Evolutionary conservation across 1,140 invertebrate genomes (phyloP).

Genomic region (Oscheius sp.): DNA sequence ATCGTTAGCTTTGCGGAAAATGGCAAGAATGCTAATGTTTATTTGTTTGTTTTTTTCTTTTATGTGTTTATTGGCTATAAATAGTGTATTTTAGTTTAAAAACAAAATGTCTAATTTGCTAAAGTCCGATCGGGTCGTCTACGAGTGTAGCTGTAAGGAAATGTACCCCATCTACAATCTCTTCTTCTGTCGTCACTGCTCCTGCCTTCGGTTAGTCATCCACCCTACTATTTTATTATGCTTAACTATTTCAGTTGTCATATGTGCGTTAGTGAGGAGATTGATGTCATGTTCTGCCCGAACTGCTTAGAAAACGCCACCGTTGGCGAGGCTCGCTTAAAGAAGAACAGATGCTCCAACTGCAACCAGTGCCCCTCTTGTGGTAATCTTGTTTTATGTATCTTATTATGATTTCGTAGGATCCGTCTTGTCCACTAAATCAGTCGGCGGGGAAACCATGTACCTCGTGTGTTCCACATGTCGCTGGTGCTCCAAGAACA

Average conservation of each 20-base stretch:
- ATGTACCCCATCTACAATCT: neutral
- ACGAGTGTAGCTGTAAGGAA: neutral
- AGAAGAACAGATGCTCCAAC: neutral
- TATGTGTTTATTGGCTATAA: too few species aligned
- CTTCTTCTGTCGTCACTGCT: neutral
- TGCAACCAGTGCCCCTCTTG: neutral
- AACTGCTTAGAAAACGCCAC: neutral
- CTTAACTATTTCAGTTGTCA: neutral
- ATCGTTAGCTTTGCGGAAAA: too few species aligned
- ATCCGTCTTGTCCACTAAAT: neutral
- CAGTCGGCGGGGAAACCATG: neutral
- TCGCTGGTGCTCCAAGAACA: neutral
- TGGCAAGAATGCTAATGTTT: too few species aligned
- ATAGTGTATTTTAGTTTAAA: neutral
- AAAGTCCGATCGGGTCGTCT: neutral
- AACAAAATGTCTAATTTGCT: neutral
- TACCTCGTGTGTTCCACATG: neutral
- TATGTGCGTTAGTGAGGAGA: neutral
- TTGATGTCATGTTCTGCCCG: neutral
- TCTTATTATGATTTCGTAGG: neutral
- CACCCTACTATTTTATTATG: neutral
- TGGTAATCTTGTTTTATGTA: neutral
- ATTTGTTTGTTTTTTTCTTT: too few species aligned
- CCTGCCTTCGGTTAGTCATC: neutral
- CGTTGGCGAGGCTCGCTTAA: neutral